Evolutionary conservation across 2,113 vertebrate species (phyloP).

Genomic region (Stegastes partitus): DNA sequence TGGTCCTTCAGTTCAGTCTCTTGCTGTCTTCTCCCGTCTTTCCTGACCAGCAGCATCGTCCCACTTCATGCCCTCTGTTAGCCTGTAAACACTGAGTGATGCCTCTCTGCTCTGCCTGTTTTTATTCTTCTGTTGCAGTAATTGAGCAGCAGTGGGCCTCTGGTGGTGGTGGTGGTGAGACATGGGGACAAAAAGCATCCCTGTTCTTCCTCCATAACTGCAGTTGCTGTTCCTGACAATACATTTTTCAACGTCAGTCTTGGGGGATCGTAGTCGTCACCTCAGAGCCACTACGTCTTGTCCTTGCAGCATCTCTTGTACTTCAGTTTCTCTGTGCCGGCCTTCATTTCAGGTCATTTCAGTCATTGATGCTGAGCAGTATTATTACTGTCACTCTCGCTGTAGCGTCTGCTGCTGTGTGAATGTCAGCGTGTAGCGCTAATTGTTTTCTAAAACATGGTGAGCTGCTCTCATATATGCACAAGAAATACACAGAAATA

Average conservation of each 20-base stretch:
- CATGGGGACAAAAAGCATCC: too few relatives aligned
- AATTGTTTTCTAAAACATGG: neutral
- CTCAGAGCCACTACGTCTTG: neutral
- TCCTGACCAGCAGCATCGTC: too few relatives aligned
- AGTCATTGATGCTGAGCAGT: neutral
- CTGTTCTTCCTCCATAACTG: too few relatives aligned
- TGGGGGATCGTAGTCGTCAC: neutral
- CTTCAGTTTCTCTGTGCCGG: neutral
- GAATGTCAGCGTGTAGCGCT: neutral
- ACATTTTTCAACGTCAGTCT: neutral
- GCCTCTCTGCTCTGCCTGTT: too few relatives aligned
- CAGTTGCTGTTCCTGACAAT: neutral
- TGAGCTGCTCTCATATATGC: neutral
- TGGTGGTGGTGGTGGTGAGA: too few relatives aligned
- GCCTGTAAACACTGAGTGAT: too few relatives aligned
- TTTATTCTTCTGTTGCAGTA: too few relatives aligned
- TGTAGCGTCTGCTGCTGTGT: neutral
- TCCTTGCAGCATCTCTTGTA: neutral
- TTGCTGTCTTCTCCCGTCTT: too few relatives aligned
- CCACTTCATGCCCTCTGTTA: too few relatives aligned
- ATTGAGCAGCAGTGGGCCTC: too few relatives aligned
- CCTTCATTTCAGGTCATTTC: slow-evolving; percentile 1
- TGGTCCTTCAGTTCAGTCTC: too few relatives aligned
- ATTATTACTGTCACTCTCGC: neutral
- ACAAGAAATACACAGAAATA: neutral